Conservation (phyloP, 2,797 vertebrate species). For the Pantherophis vulpinus region DNA sequence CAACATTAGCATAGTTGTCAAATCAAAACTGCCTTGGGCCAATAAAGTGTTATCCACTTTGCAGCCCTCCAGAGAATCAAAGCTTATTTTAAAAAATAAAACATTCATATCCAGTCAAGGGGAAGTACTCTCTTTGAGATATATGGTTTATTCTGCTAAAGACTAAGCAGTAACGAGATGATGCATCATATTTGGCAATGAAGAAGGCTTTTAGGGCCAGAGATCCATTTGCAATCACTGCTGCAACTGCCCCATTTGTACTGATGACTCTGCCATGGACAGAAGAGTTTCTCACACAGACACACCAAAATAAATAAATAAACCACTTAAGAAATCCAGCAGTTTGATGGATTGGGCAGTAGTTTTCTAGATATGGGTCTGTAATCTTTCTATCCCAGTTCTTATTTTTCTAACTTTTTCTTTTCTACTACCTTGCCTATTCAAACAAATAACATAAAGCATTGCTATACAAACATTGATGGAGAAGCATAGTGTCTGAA, state of each 20-base stretch:
- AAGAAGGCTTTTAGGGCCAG: neutral
- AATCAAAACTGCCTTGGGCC: neutral
- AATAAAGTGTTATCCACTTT: neutral
- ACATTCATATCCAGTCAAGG: neutral
- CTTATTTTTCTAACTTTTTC: neutral
- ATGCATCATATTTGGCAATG: neutral
- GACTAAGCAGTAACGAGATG: neutral
- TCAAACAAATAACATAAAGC: neutral
- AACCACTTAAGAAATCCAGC: neutral
- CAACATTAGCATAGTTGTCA: neutral
- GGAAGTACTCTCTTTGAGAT: neutral
- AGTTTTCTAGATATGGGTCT: neutral
- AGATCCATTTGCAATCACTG: neutral
- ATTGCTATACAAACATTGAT: neutral
- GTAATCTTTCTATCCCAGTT: neutral
- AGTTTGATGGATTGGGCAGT: neutral
- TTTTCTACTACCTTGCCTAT: neutral
- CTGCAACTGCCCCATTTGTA: neutral
- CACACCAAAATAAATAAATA: too few relatives aligned
- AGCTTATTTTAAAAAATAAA: neutral
- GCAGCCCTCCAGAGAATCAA: neutral
- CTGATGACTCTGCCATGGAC: neutral
- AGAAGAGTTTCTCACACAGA: neutral
- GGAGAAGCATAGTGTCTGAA: neutral
- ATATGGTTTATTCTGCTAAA: neutral